Evolutionary conservation across 2,113 vertebrate genomes (phyloP).

Genomic region (Camelus bactrianus): DNA sequence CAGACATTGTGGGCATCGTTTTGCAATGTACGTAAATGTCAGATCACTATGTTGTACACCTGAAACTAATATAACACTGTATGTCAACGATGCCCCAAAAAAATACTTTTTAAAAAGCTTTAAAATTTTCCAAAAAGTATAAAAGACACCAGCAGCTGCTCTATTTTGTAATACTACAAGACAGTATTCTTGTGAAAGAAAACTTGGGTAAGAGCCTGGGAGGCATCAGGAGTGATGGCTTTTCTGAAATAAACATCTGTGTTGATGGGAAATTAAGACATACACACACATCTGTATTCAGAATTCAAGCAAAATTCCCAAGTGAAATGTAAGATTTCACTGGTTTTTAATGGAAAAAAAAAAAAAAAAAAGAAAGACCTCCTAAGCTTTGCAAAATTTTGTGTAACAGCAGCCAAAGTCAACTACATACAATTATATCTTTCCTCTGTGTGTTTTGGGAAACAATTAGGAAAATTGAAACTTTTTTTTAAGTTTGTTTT

Average conservation of each 20-base stretch:
- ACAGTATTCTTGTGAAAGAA: constrained; percentile 33
- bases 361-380: background rate
- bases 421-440: background rate
- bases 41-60: background rate
- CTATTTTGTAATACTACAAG: constrained; percentile 49
- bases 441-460: constrained; percentile 16
- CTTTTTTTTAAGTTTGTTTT: background rate
- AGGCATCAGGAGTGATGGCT: constrained; percentile 20
- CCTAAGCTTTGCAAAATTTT: constrained; percentile 52
- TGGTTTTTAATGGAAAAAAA: background rate
- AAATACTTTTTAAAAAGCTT: background rate
- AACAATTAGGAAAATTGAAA: constrained; percentile 34
- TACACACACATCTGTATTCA: constrained; percentile 63
- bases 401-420: constrained; percentile 38
- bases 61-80: background rate
- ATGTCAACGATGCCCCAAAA: background rate
- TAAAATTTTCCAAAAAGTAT: constrained; percentile 43
- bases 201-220: constrained; percentile 31
- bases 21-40: background rate
- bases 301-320: constrained; percentile 70
- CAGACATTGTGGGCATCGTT: background rate
- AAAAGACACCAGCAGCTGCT: constrained; percentile 59
- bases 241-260: constrained; percentile 65
- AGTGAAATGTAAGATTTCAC: constrained; percentile 62
- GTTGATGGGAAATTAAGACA: constrained; percentile 71